Evolutionary conservation across 2,888 invertebrate genomes (phyloP).

Genomic region (Eledona agricola): DNA sequence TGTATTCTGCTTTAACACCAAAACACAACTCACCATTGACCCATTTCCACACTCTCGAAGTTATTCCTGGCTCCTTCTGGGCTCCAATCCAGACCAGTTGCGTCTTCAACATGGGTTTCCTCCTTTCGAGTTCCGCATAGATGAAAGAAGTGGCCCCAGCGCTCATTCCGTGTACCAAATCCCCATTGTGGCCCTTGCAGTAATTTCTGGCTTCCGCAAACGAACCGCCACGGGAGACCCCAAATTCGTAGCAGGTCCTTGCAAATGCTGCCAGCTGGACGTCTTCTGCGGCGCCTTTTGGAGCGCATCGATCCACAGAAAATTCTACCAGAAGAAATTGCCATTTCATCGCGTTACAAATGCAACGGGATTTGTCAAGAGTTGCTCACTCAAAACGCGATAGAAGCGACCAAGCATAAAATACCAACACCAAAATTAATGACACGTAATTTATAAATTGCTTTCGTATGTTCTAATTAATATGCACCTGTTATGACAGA

Average conservation of each 20-base stretch:
- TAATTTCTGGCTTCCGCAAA: slow-evolving; percentile 82
- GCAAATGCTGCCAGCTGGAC: slow-evolving; percentile 85
- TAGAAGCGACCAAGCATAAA: slow-evolving; percentile 4
- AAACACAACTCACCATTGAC: slow-evolving; percentile 75
- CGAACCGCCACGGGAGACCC: slow-evolving; percentile 81
- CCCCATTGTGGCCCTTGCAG: slow-evolving; percentile 74
- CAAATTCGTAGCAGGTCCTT: slow-evolving; percentile 89
- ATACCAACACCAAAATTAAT: slow-evolving; percentile 4
- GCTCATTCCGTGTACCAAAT: slow-evolving; percentile 73
- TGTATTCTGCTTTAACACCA: no score
- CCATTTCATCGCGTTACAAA: background rate
- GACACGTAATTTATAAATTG: background rate
- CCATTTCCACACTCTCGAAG: slow-evolving; percentile 89
- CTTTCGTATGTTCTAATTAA: slow-evolving; percentile 25
- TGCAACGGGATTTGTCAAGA: background rate
- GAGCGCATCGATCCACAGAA: slow-evolving; percentile 84
- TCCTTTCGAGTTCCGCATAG: slow-evolving; percentile 80
- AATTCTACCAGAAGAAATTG: slow-evolving; percentile 76
- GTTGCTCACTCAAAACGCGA: slow-evolving; percentile 6
- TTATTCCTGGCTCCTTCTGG: slow-evolving; percentile 84
- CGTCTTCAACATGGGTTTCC: slow-evolving; percentile 81
- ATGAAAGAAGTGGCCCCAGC: slow-evolving; percentile 71
- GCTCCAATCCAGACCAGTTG: slow-evolving; percentile 93
- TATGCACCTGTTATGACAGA: slow-evolving; percentile 25
- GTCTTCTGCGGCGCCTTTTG: slow-evolving; percentile 78